Evolutionary conservation across 2,888 invertebrate genomes (phyloP), one percentile per base, ranked within the genome.

Genomic region (Adelphocoris suturalis): DNA sequence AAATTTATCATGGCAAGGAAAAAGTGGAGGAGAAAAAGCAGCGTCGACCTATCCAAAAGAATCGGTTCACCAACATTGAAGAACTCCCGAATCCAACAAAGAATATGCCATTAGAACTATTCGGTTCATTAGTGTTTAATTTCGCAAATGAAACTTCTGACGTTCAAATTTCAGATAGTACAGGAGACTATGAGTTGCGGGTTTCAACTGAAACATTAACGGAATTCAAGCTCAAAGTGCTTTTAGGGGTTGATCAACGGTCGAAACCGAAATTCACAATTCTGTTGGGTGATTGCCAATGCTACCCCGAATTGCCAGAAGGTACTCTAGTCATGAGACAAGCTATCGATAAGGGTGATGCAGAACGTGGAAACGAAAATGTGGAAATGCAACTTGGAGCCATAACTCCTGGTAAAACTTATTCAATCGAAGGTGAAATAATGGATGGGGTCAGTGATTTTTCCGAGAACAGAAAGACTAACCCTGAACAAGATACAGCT

Each of bases 271-370:
- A 57, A 19, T 76, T 78, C 13, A 78, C 88, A 7, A 78, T 88
- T 76, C 52, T 88, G 37, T 16, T 88, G 12, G 88, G 88, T 3
- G 88, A 88, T 9, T 88, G 88, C 19, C 88, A 88, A 52, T 88
- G 88, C 23, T 88, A 88, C 23, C 88, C 88, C 11, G 88, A 88
- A 55, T 52, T 88, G 14, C 80, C 88, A 0, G 88, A 78, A 23
- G 76, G 88, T 19, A 52, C 55, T 2, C 27, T 88, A 28, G 46
- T 46, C n/a, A 47, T 14, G 37, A 80, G 23, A 23, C 0, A 68
- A 7, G 52, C 3, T 52, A 2, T 14, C 16, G 52, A 52, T 52
- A 16, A 48, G 13, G 13, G 48, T 48, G 48, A 48, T 11, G 13
- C 52, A 13, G 16, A 52, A 5, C 52, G 14, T 52, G 11, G 1